These are phyloP conservation scores for Araneus ventricosus DNA, from an alignment of 1,140 invertebrate species.

Conservation along the genomic window DNA sequence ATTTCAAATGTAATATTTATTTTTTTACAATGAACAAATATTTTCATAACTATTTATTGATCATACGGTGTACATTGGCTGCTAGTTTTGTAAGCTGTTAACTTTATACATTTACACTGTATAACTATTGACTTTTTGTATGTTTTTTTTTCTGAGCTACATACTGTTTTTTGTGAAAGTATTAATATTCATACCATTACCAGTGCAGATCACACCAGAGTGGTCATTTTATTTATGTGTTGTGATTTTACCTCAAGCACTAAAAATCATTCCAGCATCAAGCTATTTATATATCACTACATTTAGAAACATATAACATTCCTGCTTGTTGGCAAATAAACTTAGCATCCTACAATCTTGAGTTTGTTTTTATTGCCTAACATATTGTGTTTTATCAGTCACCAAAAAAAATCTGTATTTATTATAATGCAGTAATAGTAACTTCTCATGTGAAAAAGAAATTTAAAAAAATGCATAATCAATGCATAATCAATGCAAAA, in stretches of 20 bases:
- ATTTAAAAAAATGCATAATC: too few species aligned
- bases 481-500: too few species aligned
- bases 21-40: conserved; percentile 73
- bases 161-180: not conserved
- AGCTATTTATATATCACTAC: conserved; percentile 74
- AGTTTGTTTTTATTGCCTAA: not conserved
- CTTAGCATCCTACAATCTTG: conserved; percentile 8
- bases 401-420: not conserved
- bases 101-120: conserved; percentile 37
- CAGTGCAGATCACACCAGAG: not conserved
- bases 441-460: too few species aligned
- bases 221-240: conserved; percentile 65
- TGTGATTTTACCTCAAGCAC: conserved; percentile 73
- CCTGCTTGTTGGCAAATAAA: conserved; percentile 73
- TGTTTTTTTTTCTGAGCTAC: not conserved
- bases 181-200: conserved; percentile 41
- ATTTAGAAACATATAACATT: conserved; percentile 72
- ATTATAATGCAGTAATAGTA: not conserved
- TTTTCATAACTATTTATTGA: conserved; percentile 75
- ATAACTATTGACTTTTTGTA: conserved; percentile 26
- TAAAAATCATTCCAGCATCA: conserved; percentile 73
- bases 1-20: conserved; percentile 64
- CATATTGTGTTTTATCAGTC: not conserved
- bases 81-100: conserved; percentile 18
- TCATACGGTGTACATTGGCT: conserved; percentile 51